Evolutionary conservation across 2,888 invertebrate species (phyloP).

Genomic region (Calliopum simillimum): DNA sequence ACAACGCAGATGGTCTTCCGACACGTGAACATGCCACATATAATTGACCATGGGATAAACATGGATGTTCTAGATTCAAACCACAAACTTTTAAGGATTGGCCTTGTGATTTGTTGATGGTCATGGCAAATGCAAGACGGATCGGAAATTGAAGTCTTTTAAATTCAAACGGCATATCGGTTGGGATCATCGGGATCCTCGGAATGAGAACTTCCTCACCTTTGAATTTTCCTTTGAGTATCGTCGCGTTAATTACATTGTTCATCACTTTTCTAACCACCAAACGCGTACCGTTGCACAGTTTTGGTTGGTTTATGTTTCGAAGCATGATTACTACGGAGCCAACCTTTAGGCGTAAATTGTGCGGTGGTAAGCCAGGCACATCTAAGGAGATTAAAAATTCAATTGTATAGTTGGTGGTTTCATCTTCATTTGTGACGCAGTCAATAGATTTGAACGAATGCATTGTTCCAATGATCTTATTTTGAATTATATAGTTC

Average conservation of each 20-base stretch:
- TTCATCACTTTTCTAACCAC: conserved; percentile 49
- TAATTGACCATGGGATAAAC: neutral
- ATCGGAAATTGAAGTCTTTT: conserved; percentile 40
- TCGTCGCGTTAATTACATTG: conserved; percentile 53
- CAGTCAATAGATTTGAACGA: conserved; percentile 42
- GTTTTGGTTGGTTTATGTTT: conserved; percentile 37
- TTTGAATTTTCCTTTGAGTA: conserved; percentile 41
- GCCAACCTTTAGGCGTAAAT: conserved; percentile 34
- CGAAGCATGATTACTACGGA: conserved; percentile 36
- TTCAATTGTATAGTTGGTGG: conserved; percentile 40
- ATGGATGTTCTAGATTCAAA: neutral
- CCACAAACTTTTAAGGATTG: conserved; percentile 24
- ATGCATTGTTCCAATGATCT: conserved; percentile 30
- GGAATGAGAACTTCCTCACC: conserved; percentile 4
- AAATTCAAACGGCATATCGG: conserved; percentile 38
- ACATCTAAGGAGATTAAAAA: conserved; percentile 48
- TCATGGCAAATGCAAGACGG: conserved; percentile 35
- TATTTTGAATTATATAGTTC: conserved; percentile 35
- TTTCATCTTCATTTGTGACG: conserved; percentile 38
- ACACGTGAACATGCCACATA: conserved; percentile 4
- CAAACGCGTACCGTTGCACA: conserved; percentile 50
- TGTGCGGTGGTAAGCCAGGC: conserved; percentile 36
- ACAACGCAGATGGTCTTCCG: conserved; percentile 23
- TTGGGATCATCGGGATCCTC: conserved; percentile 9
- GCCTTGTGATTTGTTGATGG: conserved; percentile 42